Conservation (phyloP, 2,113 vertebrate genomes). For the Sinocyclocheilus anophthalmus region DNA sequence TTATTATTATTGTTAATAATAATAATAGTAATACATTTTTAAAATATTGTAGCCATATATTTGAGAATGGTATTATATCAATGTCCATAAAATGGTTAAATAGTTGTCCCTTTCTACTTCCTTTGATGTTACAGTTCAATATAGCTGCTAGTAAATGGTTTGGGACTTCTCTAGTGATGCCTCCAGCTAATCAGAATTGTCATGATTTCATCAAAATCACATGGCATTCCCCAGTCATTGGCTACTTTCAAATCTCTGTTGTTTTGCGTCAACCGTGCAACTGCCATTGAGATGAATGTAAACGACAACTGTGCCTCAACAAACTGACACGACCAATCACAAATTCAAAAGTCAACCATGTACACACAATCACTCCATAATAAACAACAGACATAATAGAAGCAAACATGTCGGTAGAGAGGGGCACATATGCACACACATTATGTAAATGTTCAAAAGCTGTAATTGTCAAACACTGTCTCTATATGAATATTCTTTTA, state of each 20-base stretch:
- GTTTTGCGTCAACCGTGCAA: not conserved
- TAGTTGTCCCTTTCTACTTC: too few species aligned
- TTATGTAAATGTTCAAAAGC: conserved; percentile 61
- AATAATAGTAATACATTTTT: too few species aligned
- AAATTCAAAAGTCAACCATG: not conserved
- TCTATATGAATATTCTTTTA: conserved; percentile 55
- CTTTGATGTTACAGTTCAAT: not conserved
- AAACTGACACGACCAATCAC: conserved; percentile 38
- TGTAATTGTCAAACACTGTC: conserved; percentile 65
- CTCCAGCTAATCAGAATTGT: not conserved
- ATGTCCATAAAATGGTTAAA: too few species aligned
- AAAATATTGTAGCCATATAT: not conserved
- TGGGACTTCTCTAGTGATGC: not conserved
- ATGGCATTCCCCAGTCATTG: not conserved
- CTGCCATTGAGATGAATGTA: not conserved
- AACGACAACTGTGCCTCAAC: not conserved
- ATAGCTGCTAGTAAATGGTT: not conserved
- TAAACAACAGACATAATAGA: conserved; percentile 46
- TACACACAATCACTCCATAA: conserved; percentile 28
- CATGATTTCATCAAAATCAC: not conserved
- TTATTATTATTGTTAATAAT: too few species aligned
- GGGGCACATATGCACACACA: conserved; percentile 43
- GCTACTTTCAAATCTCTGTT: not conserved
- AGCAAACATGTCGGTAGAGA: conserved; percentile 23
- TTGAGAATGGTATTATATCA: too few species aligned